Evolutionary conservation across 2,888 invertebrate species (phyloP), one percentile per base, ranked within the genome.

Genomic region (Plebejus melissa): DNA sequence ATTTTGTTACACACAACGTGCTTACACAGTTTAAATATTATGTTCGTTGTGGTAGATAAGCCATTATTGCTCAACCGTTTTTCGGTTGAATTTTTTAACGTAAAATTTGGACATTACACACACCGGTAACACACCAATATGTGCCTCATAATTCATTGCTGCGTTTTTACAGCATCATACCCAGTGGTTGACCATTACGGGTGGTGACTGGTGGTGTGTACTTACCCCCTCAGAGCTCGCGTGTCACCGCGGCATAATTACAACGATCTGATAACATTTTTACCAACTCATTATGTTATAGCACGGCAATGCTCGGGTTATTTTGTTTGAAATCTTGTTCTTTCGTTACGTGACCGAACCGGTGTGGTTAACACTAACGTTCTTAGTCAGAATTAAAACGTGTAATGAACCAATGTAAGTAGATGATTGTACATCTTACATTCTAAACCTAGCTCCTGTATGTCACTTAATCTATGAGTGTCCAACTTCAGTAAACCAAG

Each of bases 161-260:
- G 65, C 36, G 32, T 65, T 65, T 65, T 65, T 65, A 65, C 32
- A 32, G 32, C 32, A 13, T 36, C 65, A 36, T 65, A 28, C 46
- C 9, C 32, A 65, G 32, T 28, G 65, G 65, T 65, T 32, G 5
- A 36, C 65, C 65, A 16, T 32, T 32, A 65, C 65, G 32, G 32
- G 65, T 65, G 32, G 65, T 65, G 65, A 32, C 13, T 65, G 32
- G 65, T 65, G 65, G 65, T 32, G 65, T 65, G 65, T 65, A 65
- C 9, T 13, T 65, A 65, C 65, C 65, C 65, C 32, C 11, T 28
- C 22, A 36, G 11, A 36, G 16, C 87, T 88, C 84, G 85, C 85
- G 87, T 85, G 89, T 87, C 86, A 86, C 86, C 83, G 86, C 85
- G 84, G 87, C 88, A 89, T 91, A 90, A 90, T 90, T 89, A 88